Base-by-base conservation (phyloP, 2,113 vertebrate species). In the Cyprinodon tularosa region DNA sequence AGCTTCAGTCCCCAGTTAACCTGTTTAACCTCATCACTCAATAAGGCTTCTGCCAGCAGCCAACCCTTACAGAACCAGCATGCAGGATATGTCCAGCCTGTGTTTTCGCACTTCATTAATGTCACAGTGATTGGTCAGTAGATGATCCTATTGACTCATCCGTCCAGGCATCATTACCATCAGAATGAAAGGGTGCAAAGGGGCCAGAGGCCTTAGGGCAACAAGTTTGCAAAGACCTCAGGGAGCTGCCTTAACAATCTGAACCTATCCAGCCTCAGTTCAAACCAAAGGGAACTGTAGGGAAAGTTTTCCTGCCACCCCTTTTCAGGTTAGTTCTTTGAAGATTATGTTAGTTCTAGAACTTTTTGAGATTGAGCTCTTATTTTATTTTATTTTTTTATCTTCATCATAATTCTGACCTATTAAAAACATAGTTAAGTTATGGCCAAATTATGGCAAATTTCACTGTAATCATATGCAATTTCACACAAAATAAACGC, bases 41-140 rank as follows among this genome's bases (percentile, higher is more conserved):
- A 66, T 78, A 63, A 68, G 81, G 39, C 68, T 50, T 70, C 64
- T 60, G 68, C 44, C 15, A 74, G 48, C 53, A 77, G 50, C 20
- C 20, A 61, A 68, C 61, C 29, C 68, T 68, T 77, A 81, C 76
- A 79, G 66, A 71, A 62, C 20, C 42, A 68, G 45, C 81, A 84
- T 75, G 89, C 87, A 91, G 82, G 67, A 76, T 17, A 79, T 77
- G 80, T 85, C 79, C 84, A 78, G n/a, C 47, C 77, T 80, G 78
- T 84, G 84, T 90, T 84, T 92, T 93, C 74, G 82, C 89, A 93
- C 89, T 92, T 92, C 91, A 94, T 94, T 87, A 93, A 88, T 87
- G 90, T 86, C 91, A 88, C 69, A 72, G 83, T 83, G 83, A 91
- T 81, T 91, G 93, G 90, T 93, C 92, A 93, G 93, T 84, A 93